Percentiles rank a stretch among this genome's conserved stretches.
Evolutionary conservation across 2,113 vertebrate species (phyloP).

Genomic region (Chaetodon trifascialis): DNA sequence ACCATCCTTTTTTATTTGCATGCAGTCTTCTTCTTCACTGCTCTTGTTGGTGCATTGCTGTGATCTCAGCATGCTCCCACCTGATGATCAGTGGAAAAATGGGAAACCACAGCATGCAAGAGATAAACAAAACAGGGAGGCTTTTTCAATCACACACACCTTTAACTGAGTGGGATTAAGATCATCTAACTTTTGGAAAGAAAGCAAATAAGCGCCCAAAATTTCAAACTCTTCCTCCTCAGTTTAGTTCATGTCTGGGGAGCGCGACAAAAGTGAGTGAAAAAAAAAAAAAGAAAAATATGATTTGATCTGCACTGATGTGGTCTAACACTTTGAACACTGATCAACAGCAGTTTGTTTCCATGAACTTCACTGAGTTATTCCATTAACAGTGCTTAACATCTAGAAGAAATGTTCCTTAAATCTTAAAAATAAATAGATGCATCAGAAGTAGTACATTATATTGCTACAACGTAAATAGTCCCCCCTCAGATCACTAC

Average conservation of each 20-base stretch:
- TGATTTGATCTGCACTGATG: conserved; percentile 30
- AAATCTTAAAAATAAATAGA: conserved; percentile 77
- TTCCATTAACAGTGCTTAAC: conserved; percentile 52
- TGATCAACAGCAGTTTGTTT: conserved; percentile 57
- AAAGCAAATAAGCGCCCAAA: neutral
- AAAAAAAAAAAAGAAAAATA: neutral
- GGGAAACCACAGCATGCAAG: neutral
- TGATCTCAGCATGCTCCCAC: neutral
- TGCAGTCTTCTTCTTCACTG: neutral
- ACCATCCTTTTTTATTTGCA: neutral
- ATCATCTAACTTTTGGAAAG: conserved; percentile 1
- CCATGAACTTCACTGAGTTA: conserved; percentile 27
- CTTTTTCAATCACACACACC: too few relatives aligned
- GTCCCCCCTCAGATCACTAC: conserved; percentile 36
- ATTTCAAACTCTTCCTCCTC: neutral
- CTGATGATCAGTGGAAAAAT: neutral
- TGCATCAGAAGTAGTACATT: conserved; percentile 67
- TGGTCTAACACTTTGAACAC: conserved; percentile 46
- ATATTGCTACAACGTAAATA: conserved; percentile 60
- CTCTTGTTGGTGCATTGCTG: neutral
- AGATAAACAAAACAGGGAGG: neutral
- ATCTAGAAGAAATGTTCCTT: conserved; percentile 52
- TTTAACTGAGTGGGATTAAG: too few relatives aligned
- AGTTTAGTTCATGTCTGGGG: conserved; percentile 7
- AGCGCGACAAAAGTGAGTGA: conserved; percentile 2